These are phyloP conservation scores for Malacoctenus gilli DNA, from an alignment of 2,797 vertebrate genomes.

Conservation along the genomic window DNA sequence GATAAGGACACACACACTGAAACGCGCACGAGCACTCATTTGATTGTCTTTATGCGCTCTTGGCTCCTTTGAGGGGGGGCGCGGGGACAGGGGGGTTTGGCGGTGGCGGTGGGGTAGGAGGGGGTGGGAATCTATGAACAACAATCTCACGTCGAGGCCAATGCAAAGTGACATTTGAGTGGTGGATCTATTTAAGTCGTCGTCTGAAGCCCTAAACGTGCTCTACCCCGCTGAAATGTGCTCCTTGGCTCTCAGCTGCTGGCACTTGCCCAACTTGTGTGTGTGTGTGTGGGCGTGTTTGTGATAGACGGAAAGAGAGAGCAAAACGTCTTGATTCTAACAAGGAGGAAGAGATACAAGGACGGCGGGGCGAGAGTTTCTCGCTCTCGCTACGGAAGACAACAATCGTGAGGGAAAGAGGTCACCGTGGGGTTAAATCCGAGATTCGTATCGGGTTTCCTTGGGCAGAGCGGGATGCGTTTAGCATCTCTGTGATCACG, in stretches of 20 bases:
- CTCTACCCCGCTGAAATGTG: constrained; percentile 37
- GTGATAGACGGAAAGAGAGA: constrained; percentile 13
- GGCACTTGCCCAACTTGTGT: constrained; percentile 39
- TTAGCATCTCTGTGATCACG: background rate
- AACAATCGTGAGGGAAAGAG: background rate
- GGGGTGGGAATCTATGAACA: constrained; percentile 1
- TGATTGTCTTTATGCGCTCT: constrained; percentile 38
- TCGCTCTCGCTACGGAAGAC: constrained; percentile 26
- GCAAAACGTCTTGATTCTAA: constrained; percentile 15
- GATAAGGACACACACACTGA: constrained; percentile 45
- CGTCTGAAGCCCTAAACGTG: constrained; percentile 30
- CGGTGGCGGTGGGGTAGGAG: background rate
- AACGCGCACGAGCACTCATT: background rate
- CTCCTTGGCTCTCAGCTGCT: constrained; percentile 31
- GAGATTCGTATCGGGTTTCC: constrained; percentile 3
- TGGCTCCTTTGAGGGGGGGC: background rate
- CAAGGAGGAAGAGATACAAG: constrained; percentile 2
- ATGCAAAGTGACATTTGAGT: constrained; percentile 36
- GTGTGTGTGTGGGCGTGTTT: constrained; percentile 31
- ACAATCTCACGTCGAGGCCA: constrained; percentile 24
- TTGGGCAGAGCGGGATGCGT: background rate
- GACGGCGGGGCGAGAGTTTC: constrained; percentile 19
- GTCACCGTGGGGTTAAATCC: constrained; percentile 14
- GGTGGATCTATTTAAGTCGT: constrained; percentile 36
- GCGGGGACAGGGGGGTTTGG: no score